phyloP scores from a whole-genome alignment of 2,797 vertebrate species.

The Schizothorax lantsangensis region DNA sequence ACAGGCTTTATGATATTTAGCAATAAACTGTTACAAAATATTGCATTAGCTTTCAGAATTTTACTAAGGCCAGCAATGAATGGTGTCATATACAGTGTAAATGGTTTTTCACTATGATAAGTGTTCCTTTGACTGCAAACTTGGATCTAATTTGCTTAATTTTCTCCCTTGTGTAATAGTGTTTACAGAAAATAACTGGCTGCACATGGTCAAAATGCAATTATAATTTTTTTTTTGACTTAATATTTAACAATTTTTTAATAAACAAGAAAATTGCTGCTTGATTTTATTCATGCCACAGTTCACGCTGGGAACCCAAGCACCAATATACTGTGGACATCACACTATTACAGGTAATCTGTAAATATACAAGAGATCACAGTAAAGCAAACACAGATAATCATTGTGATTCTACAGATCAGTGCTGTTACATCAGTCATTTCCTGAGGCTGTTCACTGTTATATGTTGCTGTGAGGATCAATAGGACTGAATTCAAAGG shows the following conservation, averaged over 20 bases:
- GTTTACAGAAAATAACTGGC: neutral
- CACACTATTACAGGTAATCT: neutral
- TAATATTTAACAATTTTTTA: neutral
- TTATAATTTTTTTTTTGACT: neutral
- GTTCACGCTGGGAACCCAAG: constrained; percentile 1
- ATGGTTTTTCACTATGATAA: neutral
- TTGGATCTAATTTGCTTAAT: neutral
- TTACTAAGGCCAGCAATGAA: neutral
- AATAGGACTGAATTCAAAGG: neutral
- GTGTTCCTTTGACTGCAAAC: neutral
- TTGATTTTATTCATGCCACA: neutral
- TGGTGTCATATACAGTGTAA: neutral
- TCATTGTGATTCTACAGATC: constrained; percentile 22
- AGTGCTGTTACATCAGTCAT: constrained; percentile 1
- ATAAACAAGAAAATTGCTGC: too few relatives aligned
- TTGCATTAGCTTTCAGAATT: neutral
- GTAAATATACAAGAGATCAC: constrained; percentile 10
- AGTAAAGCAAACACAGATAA: constrained; percentile 12
- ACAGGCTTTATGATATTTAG: neutral
- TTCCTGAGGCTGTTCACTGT: neutral
- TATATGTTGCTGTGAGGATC: neutral
- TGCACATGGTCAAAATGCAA: neutral
- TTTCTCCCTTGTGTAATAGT: neutral
- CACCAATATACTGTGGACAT: neutral
- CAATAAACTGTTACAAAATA: neutral